Evolutionary conservation across 1,140 invertebrate genomes (phyloP), one percentile per base, ranked within the genome.

Genomic region (Cephus cinctus): DNA sequence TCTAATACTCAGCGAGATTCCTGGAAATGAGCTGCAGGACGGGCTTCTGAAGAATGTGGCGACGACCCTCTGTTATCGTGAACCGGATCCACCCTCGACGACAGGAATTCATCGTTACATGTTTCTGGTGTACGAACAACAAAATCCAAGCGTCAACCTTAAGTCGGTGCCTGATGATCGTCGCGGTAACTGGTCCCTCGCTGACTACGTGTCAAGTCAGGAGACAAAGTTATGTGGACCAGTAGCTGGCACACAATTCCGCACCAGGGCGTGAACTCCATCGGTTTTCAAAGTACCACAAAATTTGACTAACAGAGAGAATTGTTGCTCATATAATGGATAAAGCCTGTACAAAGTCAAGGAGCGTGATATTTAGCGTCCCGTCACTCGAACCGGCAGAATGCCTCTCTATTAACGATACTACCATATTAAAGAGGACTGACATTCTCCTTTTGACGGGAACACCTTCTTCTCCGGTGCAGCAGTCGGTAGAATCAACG

Each of bases 91-190:
- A 14, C 41, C 52, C 2, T 31, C 43, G 23, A 39, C 38, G 3
- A 43, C 52, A n/a, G 52, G 52, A 2, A 19, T 16, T 4, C 56
- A 57, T 35, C 52, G 48, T 27, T 57, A 57, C 44, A 14, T 52
- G 11, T 47, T 57, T 34, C 43, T 57, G 11, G 20, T 51, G 6
- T 55, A 50, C 42, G 47, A 46, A 21, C 44, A 53, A n/a, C 25
- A 6, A n/a, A 6, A 27, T 6, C 25, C 25, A n/a, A 27, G n/a
- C 25, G 25, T 27, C n/a, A 27, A 6, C 25, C 25, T 27, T 6
- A 27, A 27, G 25, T 6, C 6, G 25, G n/a, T 27, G 6, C 25
- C 25, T 27, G 25, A 27, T n/a, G 25, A 27, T 6, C 6, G n/a
- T 6, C 25, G 25, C 25, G 25, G 6, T n/a, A 27, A 27, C 25